A percentile compares a stretch with the other conserved stretches of the same genome.
phyloP scores from a whole-genome alignment of 1,140 invertebrate genomes.

The Camponotus vicinus region DNA sequence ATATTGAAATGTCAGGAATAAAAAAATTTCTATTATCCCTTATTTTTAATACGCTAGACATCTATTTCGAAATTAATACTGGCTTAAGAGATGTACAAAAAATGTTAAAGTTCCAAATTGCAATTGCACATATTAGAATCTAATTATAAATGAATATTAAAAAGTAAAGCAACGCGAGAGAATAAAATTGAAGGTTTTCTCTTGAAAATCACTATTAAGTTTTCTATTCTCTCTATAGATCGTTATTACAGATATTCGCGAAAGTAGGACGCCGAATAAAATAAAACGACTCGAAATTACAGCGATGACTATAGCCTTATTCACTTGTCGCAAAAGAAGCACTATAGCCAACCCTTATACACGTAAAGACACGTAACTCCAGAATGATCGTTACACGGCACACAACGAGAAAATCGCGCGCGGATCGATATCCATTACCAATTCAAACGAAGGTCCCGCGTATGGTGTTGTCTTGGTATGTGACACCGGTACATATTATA shows the following conservation, averaged over 20 bases:
- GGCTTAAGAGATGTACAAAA: not conserved
- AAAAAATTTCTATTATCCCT: too few species aligned
- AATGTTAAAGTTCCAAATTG: not conserved
- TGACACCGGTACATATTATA: not conserved
- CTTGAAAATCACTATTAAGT: constrained; percentile 11
- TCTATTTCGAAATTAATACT: too few species aligned
- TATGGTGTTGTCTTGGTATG: not conserved
- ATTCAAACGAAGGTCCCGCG: constrained; percentile 43
- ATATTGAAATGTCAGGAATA: too few species aligned
- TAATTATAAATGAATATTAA: not conserved
- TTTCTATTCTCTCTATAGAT: too few species aligned
- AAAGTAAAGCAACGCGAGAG: not conserved
- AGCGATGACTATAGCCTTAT: not conserved
- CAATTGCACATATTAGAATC: not conserved
- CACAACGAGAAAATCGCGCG: constrained; percentile 37
- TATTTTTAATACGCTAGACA: too few species aligned
- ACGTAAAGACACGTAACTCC: not conserved
- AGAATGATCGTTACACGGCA: constrained; percentile 10
- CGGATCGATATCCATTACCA: constrained; percentile 43
- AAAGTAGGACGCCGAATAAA: constrained; percentile 6
- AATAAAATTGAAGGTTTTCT: not conserved
- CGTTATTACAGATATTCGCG: not conserved
- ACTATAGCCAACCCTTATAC: not conserved
- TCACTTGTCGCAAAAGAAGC: not conserved
- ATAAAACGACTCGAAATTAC: not conserved